phyloP scores from a whole-genome alignment of 2,888 invertebrate genomes.

The Mesorhabditis belari region DNA sequence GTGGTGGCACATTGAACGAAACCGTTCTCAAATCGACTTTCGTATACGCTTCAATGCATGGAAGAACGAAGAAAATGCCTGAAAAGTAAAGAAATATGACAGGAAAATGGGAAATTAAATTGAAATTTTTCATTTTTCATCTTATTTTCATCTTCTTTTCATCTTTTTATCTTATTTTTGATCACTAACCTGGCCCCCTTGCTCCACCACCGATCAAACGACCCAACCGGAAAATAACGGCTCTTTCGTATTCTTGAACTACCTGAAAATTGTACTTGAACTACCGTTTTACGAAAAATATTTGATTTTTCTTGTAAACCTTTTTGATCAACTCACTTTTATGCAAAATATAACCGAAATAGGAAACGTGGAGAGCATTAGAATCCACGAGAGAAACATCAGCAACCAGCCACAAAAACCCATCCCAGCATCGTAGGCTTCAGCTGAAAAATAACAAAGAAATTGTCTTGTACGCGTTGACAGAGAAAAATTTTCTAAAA shows the following conservation, averaged over 20 bases:
- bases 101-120: neutral
- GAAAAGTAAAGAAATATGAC: neutral
- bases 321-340: constrained; percentile 28
- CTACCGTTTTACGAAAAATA: neutral
- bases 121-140: neutral
- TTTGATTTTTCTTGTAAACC: no score
- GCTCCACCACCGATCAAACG: constrained; percentile 70
- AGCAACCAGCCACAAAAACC: constrained; percentile 45
- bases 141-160: constrained; percentile 1
- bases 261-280: no score
- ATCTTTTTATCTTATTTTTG: neutral
- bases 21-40: constrained; percentile 87
- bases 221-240: constrained; percentile 78
- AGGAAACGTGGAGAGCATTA: constrained; percentile 36
- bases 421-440: constrained; percentile 47
- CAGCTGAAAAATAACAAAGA: constrained; percentile 49
- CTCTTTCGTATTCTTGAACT: constrained; percentile 64
- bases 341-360: constrained; percentile 42
- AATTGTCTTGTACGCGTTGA: no score
- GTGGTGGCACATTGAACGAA: constrained; percentile 92
- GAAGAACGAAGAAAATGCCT: constrained; percentile 59
- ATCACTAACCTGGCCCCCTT: constrained; percentile 60
- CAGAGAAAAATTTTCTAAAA: no score
- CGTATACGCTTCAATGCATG: constrained; percentile 80
- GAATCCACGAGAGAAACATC: constrained; percentile 36